Base-by-base conservation (phyloP, 2,113 vertebrate species). In the Trichechus manatus region DNA sequence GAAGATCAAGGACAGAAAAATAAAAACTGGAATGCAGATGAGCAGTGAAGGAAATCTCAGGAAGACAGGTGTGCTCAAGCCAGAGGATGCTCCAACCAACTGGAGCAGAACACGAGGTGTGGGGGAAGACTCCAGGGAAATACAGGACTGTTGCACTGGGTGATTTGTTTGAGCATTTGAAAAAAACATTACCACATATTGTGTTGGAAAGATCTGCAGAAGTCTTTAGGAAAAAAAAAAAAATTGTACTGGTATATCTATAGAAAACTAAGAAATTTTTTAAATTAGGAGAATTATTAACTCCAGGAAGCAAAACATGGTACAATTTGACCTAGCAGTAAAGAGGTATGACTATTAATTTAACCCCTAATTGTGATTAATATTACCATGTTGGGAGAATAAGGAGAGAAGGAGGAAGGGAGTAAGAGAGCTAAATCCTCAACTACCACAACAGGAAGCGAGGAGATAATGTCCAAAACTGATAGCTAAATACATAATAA, bases 121-220 rank as follows among this genome's bases (percentile, higher is more conserved):
- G 2, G 0, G 36, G 22, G 75, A 53, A 4, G 25, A 19, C 80
- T 29, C n/a, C 1, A 7, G 59, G 82, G 64, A 33, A 39, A 20
- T 31, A 4, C 20, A 39, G 61, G 79, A 20, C 74, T 6, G 25
- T 6, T 1, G 1, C 29, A 4, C 0, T 13, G 14, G 9, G 22
- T 4, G n/a, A 68, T 44, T 11, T 42, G 50, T 39, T 23, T 36
- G 82, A 84, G n/a, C 6, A 0, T 87, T 83, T 74, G 20, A 84
- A 84, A 59, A 91, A 59, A 6, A 8, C 17, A 13, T 44, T 50
- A 25, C 19, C 15, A 53, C 47, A 22, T 20, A 9, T 72, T 87
- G 75, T 70, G 15, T 93, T 75, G 68, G 23, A 36, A 96, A 93
- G 36, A 47, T 53, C 53, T 91, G 14, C 50, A 59, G 23, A 83